Conservation (phyloP, 2,797 vertebrate genomes). For the Rachycentron canadum region DNA sequence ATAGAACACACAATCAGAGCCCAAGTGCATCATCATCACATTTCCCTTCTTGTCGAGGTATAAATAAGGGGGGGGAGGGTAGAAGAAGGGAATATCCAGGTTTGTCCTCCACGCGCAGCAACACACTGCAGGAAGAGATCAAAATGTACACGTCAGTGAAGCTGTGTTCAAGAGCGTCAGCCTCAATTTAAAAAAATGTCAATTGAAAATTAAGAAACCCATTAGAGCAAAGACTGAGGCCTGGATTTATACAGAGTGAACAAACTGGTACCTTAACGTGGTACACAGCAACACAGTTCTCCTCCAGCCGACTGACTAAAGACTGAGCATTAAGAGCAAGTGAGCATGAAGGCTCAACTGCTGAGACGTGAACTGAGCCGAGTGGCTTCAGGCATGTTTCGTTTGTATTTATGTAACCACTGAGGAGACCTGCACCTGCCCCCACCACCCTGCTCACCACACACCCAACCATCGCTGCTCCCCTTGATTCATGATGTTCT, state of each 20-base stretch:
- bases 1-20: slow-evolving; percentile 22
- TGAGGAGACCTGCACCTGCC: neutral
- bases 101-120: slow-evolving; percentile 56
- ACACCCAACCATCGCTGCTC: neutral
- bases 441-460: no score
- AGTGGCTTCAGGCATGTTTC: slow-evolving; percentile 4
- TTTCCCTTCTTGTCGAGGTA: slow-evolving; percentile 62
- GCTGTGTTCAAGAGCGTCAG: no score
- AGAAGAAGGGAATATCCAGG: slow-evolving; percentile 28
- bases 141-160: neutral
- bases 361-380: slow-evolving; percentile 15
- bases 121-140: slow-evolving; percentile 67
- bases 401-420: neutral
- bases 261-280: neutral
- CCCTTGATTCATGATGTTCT: slow-evolving; percentile 8
- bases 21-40: slow-evolving; percentile 19
- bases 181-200: no score
- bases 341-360: neutral
- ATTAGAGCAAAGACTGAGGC: neutral
- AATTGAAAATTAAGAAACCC: no score
- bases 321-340: neutral
- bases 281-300: neutral
- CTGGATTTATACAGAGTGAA: neutral
- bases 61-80: slow-evolving; percentile 69
- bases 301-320: neutral